Base-by-base conservation (phyloP, 92 coral and sea anemone species). In the Parazoanthus atlanticus region DNA sequence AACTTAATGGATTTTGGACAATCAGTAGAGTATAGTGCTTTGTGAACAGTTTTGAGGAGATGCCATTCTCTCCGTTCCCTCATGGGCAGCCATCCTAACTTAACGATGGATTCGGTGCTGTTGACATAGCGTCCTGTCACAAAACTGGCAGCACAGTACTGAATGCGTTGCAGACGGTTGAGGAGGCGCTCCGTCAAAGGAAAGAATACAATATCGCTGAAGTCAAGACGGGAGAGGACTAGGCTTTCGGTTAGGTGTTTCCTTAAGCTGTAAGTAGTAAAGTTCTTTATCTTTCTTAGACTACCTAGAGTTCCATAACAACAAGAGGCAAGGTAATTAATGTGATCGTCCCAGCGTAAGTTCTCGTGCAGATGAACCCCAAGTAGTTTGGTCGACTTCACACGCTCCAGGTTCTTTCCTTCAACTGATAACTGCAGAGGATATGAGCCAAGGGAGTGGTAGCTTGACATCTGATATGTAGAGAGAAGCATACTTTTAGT, bases 221-320 rank as follows among this genome's bases (percentile, higher is more conserved):
- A 88, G 89, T 86, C 85, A 34, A 88, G 70, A 28, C 52, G 58
- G 26, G 90, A 61, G 40, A 88, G 90, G 32, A 90, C 54, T 34
- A 65, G 61, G 56, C 66, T 31, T 76, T 84, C 80, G 25, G 86
- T 84, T 32, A 85, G 86, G 36, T 90, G 89, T 80, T 90, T 90
- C 33, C 86, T 70, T 81, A 90, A 65, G 67, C 32, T 85, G 54
- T 30, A 85, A 40, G 86, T 65, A 56, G 90, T 49, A 79, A 86
- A 86, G 90, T 86, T 90, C 80, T 90, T 90, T 36, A 90, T 85
- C 79, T 90, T 90, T 67, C 82, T 66, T 65, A 80, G 81, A 29
- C 66, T 85, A 74, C 54, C 81, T 83, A 79, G 33, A 89, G 86
- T 80, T 66, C 86, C 86, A 79, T 90, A 86, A 49, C 90, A 86